Base-by-base conservation (phyloP, 2,113 vertebrate genomes). In the Sapajus apella region DNA sequence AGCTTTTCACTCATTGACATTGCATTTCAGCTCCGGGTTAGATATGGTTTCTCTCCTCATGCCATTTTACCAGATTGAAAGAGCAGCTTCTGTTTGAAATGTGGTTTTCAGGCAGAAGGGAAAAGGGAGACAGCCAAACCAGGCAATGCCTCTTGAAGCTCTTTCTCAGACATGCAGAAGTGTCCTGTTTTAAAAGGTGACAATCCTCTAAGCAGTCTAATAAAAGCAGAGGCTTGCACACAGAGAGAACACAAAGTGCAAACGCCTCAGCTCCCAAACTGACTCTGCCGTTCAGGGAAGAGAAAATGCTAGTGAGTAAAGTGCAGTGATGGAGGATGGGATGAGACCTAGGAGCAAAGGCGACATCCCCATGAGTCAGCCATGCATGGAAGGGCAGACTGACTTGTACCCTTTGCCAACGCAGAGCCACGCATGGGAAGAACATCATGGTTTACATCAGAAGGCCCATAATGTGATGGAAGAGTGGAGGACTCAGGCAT, bases 331-430 rank as follows among this genome's bases (percentile, higher is more conserved):
- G 8, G 16, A 3, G 17, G 6, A 47, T 13, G 5, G 37, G 50
- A 35, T 7, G 10, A 58, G 23, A 68, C n/a, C 30, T 11, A 25
- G 3, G 18, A 52, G 9, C 4, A 3, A 6, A 8, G 5, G 2
- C 2, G 2, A 1, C 12, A 13, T 3, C 6, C 6, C 1, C 11
- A 9, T 37, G 43, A 77, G 35, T 11, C 17, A 2, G 17, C n/a
- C 20, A 20, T 72, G 6, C 5, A 0, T 6, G 21, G 3, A 84
- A 20, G 58, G 37, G 45, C 18, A 30, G 3, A 27, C 10, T 47
- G 45, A 7, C 75, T 21, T 0, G 40, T 10, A 50, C 7, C 10
- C 5, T 5, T 30, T 82, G 12, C 13, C 50, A 5, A 72, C 1
- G 5, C 32, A 35, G 43, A 27, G 68, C 13, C 25, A 40, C 8